Base-by-base conservation (phyloP, 2,797 vertebrate genomes). In the Atherinosoma microstoma region DNA sequence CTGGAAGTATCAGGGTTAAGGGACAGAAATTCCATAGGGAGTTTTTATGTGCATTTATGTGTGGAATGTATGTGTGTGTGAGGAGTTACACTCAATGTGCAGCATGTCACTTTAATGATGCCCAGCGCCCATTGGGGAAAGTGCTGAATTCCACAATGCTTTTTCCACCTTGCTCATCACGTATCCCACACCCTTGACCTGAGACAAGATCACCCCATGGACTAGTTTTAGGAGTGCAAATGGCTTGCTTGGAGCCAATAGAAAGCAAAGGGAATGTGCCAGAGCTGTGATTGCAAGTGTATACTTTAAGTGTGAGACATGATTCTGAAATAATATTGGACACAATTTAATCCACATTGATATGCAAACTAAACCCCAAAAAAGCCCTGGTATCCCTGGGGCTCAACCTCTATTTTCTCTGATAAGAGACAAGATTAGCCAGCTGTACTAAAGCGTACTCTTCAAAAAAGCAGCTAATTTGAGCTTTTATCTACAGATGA, bases 1-100 rank as follows among this genome's bases (percentile, higher is more conserved):
- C 83, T 92, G 83, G 65, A 92, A 91, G 88, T 75, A 82, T 83
- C 58, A 56, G 77, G 89, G 89, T 92, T 62, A 89, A 73, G 75
- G 91, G 91, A 91, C 84, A 73, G 32, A 45, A 84, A 91, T 91
- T 90, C 91, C 88, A 73, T 1, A 3, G 79, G 76, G 88, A 90
- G 83, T 68, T 78, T 67, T 59, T 36, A 36, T 73, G 70, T 86
- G 61, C 54, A 58, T 78, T 77, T 80, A 71, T 74, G 76, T 67
- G 70, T 58, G n/a, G 75, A 42, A 40, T 76, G 64, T 66, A 64
- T 68, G 65, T 36, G 42, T 73, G 68, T 30, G 42, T 72, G 67
- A 80, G 58, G 60, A 75, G 58, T 56, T 70, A 3, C 30, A 61
- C 72, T 76, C 58, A 11, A 51, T 27, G 65, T 60, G 80, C 35